Conservation (phyloP, 2,113 vertebrate genomes). For the Malurus elegans region DNA sequence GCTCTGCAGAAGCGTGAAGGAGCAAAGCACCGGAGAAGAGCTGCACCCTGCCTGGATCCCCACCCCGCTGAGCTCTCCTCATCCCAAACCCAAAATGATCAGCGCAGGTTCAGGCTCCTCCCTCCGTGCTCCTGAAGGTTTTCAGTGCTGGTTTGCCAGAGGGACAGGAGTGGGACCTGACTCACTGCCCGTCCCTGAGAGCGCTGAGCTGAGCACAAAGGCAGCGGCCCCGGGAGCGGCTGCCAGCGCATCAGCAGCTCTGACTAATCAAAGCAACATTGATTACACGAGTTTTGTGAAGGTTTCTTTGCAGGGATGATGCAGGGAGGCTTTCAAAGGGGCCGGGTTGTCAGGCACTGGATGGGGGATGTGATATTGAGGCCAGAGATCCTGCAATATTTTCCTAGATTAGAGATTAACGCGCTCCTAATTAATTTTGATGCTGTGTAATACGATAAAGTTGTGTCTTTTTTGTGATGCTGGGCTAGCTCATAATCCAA, state of each 20-base stretch:
- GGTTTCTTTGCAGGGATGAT: constrained; percentile 39
- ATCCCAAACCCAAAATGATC: background rate
- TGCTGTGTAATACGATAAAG: constrained; percentile 21
- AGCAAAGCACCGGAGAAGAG: background rate
- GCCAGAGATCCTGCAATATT: constrained; percentile 48
- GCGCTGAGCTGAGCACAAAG: background rate
- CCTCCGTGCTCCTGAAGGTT: accelerated
- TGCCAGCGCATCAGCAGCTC: constrained; percentile 36
- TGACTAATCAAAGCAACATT: constrained; percentile 54
- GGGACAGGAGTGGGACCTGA: background rate
- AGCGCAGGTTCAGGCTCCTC: background rate
- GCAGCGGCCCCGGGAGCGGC: background rate
- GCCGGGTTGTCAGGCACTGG: constrained; percentile 51
- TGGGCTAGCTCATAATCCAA: constrained; percentile 31
- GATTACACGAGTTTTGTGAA: constrained; percentile 51
- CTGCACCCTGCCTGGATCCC: background rate
- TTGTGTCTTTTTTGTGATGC: constrained; percentile 30
- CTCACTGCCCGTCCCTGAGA: background rate
- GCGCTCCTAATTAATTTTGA: constrained; percentile 64
- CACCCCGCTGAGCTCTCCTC: background rate
- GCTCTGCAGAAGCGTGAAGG: background rate
- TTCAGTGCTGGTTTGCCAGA: background rate
- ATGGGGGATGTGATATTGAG: constrained; percentile 42
- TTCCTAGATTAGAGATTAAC: constrained; percentile 68
- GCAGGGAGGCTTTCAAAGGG: constrained; percentile 42